A percentile compares a stretch with the other conserved stretches of the same genome.
These are phyloP conservation scores for Clinocottus analis DNA, from an alignment of 2,113 vertebrate genomes.

Conservation along the genomic window DNA sequence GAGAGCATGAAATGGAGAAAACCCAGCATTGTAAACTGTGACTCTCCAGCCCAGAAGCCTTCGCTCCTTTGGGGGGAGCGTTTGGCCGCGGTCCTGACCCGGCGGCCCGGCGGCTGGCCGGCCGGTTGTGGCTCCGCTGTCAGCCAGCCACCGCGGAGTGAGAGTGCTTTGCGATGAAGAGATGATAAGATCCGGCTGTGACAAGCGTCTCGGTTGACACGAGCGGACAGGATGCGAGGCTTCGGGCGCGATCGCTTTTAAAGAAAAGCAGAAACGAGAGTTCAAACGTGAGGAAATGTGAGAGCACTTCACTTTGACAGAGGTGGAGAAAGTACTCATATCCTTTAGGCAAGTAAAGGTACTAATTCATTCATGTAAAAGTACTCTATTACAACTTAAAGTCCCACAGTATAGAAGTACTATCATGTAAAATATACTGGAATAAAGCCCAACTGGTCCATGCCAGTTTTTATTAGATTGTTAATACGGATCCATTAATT, in stretches of 20 bases:
- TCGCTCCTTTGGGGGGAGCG: slow-evolving; percentile 44
- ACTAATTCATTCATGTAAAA: too few relatives aligned
- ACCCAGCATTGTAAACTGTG: slow-evolving; percentile 63
- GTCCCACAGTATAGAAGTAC: not conserved
- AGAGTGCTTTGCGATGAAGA: slow-evolving; percentile 44
- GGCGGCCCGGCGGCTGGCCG: slow-evolving; percentile 25
- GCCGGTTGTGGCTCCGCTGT: too few relatives aligned
- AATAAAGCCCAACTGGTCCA: not conserved
- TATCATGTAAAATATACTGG: not conserved
- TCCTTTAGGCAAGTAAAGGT: not conserved
- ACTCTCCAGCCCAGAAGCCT: slow-evolving; percentile 53
- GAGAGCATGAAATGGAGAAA: slow-evolving; percentile 74
- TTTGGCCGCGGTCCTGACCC: slow-evolving; percentile 44
- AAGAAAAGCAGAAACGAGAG: slow-evolving; percentile 13
- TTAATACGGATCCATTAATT: not conserved
- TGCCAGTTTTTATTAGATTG: not conserved
- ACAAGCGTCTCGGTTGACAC: slow-evolving; percentile 51
- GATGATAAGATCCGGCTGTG: slow-evolving; percentile 54
- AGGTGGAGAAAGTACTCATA: not conserved
- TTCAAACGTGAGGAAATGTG: too few relatives aligned
- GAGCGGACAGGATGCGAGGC: slow-evolving; percentile 33
- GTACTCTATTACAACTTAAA: not conserved
- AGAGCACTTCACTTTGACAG: not conserved
- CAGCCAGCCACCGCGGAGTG: slow-evolving; percentile 36
- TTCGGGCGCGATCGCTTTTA: not conserved